phyloP scores from a whole-genome alignment of 2,113 vertebrate species.

The Opisthocomus hoazin region DNA sequence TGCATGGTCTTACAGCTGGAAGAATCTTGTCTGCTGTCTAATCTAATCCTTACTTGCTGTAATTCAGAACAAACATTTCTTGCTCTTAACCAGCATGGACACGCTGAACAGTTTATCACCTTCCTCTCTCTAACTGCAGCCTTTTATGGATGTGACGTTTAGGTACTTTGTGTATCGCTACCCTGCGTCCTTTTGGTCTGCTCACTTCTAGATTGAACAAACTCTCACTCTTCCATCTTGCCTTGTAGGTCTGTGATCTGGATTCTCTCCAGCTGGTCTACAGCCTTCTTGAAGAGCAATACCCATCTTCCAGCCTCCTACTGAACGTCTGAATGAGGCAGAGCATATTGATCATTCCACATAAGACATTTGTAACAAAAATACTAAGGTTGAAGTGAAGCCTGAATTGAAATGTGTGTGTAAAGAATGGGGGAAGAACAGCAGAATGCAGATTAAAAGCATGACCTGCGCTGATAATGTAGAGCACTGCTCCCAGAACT shows the following conservation, averaged over 20 bases:
- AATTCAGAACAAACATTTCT: not conserved
- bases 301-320: not conserved
- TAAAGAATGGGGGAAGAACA: not conserved
- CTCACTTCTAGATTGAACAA: not conserved
- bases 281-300: not conserved
- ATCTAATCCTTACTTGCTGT: not conserved
- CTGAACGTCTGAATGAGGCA: not conserved
- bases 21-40: not conserved
- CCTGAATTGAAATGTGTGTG: not conserved
- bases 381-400: not conserved
- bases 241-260: not conserved
- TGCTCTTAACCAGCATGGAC: not conserved
- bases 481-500: not conserved
- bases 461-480: not conserved
- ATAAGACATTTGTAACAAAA: not conserved
- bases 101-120: not conserved
- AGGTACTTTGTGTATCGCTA: not conserved
- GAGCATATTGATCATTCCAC: not conserved
- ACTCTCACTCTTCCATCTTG: not conserved
- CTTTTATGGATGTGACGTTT: conserved; percentile 39
- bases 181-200: not conserved
- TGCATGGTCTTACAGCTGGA: not conserved
- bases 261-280: not conserved
- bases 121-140: not conserved
- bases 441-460: not conserved